Evolutionary conservation across 2,888 invertebrate genomes (phyloP).

Genomic region (Drosophila subquinaria): DNA sequence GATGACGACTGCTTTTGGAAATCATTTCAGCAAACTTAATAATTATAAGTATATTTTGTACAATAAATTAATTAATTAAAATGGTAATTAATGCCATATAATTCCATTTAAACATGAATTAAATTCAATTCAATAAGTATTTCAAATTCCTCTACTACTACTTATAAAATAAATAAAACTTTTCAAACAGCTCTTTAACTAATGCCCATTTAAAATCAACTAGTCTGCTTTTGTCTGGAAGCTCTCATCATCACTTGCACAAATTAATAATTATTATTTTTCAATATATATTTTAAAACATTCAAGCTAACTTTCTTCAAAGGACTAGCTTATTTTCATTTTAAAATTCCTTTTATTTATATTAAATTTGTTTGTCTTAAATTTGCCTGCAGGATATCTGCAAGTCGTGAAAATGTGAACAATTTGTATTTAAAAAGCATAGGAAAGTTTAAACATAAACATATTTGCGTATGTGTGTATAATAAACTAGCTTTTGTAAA

Average conservation of each 20-base stretch:
- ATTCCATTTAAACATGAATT: too few species aligned
- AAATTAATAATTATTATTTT: neutral
- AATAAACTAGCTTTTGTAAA: conserved; percentile 33
- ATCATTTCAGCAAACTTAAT: too few species aligned
- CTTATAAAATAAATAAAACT: too few species aligned
- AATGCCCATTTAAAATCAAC: neutral
- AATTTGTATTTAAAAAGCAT: neutral
- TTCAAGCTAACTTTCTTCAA: neutral
- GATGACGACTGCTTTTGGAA: too few species aligned
- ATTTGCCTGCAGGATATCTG: conserved; percentile 17
- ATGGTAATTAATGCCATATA: too few species aligned
- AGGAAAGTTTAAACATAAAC: conserved; percentile 10
- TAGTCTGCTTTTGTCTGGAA: neutral
- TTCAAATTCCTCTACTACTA: too few species aligned
- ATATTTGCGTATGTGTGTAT: conserved; percentile 35
- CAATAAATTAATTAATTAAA: too few species aligned
- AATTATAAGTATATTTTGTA: too few species aligned
- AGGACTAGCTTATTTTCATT: neutral
- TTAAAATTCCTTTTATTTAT: neutral
- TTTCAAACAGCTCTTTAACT: neutral
- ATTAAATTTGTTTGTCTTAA: neutral
- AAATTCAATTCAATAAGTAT: too few species aligned
- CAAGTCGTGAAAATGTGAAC: neutral
- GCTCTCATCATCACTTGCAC: neutral
- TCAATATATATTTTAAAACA: neutral